Percentiles rank a stretch among this genome's conserved stretches.
These are phyloP conservation scores for Aphaenogaster floridana DNA, from an alignment of 1,140 invertebrate genomes.

Conservation along the genomic window DNA sequence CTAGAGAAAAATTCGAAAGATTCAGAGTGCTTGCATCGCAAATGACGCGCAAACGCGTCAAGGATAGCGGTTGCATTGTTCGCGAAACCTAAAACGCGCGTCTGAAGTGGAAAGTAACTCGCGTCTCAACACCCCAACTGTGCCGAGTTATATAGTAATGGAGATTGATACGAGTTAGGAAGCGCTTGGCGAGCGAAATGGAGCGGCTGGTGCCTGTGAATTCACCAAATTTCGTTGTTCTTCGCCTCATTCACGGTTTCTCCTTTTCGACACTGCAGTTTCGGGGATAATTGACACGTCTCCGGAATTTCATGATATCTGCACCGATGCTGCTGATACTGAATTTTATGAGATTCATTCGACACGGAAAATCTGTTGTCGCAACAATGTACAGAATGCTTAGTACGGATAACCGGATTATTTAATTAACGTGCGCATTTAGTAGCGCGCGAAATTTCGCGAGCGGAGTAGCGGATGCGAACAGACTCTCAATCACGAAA, in stretches of 20 bases:
- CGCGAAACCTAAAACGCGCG: constrained; percentile 44
- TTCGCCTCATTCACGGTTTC: constrained; percentile 31
- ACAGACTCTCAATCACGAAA: constrained; percentile 54
- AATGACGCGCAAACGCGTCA: constrained; percentile 22
- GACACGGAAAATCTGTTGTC: constrained; percentile 48
- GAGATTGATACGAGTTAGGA: constrained; percentile 72
- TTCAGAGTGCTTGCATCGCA: constrained; percentile 6
- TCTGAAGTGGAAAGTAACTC: constrained; percentile 56
- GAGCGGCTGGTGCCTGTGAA: constrained; percentile 1
- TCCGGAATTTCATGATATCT: background rate
- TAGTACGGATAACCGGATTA: constrained; percentile 49
- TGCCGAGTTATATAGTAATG: constrained; percentile 50
- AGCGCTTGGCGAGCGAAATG: constrained; percentile 32
- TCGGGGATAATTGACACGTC: constrained; percentile 3
- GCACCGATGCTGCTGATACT: background rate
- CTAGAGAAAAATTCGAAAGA: constrained; percentile 26
- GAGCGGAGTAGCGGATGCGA: constrained; percentile 28
- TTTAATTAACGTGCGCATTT: constrained; percentile 61
- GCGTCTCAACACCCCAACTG: background rate
- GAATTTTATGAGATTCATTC: constrained; percentile 29
- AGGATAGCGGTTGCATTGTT: constrained; percentile 29
- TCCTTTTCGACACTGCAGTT: constrained; percentile 5
- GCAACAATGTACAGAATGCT: constrained; percentile 53
- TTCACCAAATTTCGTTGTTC: constrained; percentile 60
- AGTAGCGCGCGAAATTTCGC: constrained; percentile 58